These are phyloP conservation scores for Geodia barretti DNA, from an alignment of 37 sponge, comb jelly and placozoan genomes.

Conservation along the genomic window DNA sequence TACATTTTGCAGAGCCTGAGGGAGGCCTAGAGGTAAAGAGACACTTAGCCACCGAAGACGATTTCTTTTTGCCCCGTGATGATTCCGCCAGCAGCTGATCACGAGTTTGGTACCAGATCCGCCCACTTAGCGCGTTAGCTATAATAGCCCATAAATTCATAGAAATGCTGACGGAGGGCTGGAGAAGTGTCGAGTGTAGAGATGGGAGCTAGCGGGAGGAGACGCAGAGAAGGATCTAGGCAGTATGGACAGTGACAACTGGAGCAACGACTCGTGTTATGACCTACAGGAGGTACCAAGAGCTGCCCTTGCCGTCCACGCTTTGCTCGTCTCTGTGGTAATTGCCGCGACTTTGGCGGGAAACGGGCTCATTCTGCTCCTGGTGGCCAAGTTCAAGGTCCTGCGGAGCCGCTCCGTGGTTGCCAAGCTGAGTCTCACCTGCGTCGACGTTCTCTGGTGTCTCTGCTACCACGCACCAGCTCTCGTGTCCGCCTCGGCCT, in stretches of 20 bases:
- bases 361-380: conserved; percentile 15
- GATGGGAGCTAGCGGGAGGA: too few relatives aligned
- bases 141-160: too few relatives aligned
- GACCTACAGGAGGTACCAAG: neutral
- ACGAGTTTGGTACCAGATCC: neutral
- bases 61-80: neutral
- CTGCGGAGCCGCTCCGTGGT: conserved; percentile 26
- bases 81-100: neutral
- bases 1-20: neutral
- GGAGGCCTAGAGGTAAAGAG: neutral
- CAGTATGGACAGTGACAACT: neutral
- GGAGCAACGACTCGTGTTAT: neutral
- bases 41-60: neutral
- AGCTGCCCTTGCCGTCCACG: neutral
- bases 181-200: too few relatives aligned
- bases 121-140: neutral
- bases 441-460: conserved; percentile 6
- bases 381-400: conserved; percentile 22
- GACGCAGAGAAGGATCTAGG: too few relatives aligned
- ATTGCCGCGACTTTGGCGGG: neutral
- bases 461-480: conserved; percentile 13
- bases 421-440: conserved; percentile 12
- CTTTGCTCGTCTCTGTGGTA: neutral
- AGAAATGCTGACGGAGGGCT: too few relatives aligned
- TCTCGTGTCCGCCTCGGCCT: neutral